Evolutionary conservation across 2,113 vertebrate genomes (phyloP).

Genomic region (Geococcyx californianus): DNA sequence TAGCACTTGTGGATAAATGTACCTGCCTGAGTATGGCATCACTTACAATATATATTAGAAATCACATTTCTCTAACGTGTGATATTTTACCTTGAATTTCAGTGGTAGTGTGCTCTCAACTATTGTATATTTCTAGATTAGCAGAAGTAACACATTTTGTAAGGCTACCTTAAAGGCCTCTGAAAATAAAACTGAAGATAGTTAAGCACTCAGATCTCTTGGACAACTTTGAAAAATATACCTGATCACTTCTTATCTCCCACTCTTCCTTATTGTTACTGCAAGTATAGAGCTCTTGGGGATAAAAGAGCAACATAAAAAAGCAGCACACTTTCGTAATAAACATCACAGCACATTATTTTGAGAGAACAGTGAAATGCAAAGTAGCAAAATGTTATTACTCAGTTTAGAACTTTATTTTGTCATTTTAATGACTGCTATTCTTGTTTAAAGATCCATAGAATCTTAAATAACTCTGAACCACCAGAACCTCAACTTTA

Average conservation of each 20-base stretch:
- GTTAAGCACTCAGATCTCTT: not conserved
- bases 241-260: not conserved
- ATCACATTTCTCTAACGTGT: not conserved
- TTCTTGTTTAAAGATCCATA: not conserved
- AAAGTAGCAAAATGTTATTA: constrained; percentile 16
- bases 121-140: not conserved
- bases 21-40: not conserved
- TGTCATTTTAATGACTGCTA: constrained; percentile 3
- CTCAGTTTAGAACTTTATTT: not conserved
- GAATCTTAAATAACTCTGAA: not conserved
- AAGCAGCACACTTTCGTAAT: not conserved
- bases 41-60: not conserved
- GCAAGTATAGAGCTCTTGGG: not conserved
- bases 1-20: not conserved
- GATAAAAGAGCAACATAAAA: not conserved
- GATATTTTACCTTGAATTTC: not conserved
- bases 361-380: not conserved
- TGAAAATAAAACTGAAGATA: not conserved
- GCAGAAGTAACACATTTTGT: not conserved
- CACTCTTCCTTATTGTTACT: not conserved
- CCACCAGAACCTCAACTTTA: not conserved
- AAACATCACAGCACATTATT: not conserved
- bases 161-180: not conserved
- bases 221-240: not conserved
- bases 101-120: accelerated